A percentile compares a stretch with the other conserved stretches of the same genome.
phyloP scores from a whole-genome alignment of 2,113 vertebrate species.

The Zosterops pallidus region DNA sequence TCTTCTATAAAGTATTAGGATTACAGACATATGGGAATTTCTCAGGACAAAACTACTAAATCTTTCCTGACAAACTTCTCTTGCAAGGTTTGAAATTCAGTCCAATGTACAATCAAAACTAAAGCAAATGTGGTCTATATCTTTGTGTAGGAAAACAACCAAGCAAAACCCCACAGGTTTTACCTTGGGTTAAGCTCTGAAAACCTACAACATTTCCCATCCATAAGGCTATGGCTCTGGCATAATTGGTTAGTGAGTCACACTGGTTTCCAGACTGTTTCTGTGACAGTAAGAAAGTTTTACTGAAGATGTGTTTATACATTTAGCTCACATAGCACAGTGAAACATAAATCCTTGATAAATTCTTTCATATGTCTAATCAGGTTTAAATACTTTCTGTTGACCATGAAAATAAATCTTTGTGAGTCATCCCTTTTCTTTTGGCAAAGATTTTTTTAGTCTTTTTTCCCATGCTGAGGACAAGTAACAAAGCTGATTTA shows the following conservation, averaged over 20 bases:
- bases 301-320: not conserved
- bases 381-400: not conserved
- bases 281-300: not conserved
- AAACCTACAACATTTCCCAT: not conserved
- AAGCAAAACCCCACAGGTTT: not conserved
- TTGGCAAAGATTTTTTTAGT: not conserved
- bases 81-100: not conserved
- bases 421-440: not conserved
- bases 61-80: not conserved
- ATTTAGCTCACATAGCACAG: not conserved
- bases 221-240: not conserved
- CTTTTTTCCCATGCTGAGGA: not conserved
- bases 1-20: not conserved
- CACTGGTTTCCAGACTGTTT: not conserved
- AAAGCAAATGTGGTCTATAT: not conserved
- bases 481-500: not conserved
- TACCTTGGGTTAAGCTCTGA: not conserved
- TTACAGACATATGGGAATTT: not conserved
- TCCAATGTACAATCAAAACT: not conserved
- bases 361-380: not conserved
- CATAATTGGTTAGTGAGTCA: not conserved
- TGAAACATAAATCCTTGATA: not conserved
- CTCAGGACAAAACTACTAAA: not conserved
- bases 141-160: not conserved
- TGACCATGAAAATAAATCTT: not conserved